Evolutionary conservation across 2,888 invertebrate genomes (phyloP).

Genomic region (Dendrolimus pini): DNA sequence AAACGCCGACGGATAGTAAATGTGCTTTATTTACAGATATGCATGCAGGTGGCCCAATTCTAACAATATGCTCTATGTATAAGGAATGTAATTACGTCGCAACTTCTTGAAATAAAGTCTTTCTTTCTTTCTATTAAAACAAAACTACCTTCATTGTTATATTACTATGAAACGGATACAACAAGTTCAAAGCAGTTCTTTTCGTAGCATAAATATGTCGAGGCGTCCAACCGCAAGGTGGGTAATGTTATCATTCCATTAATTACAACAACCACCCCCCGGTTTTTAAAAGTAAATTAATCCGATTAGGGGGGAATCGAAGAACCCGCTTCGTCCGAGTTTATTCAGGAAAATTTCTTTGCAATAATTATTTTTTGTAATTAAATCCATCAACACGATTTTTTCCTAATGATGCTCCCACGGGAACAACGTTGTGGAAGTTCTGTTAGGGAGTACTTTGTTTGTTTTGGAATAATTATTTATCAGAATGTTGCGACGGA

Average conservation of each 20-base stretch:
- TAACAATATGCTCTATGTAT: too few relatives aligned
- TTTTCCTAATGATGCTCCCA: slow-evolving; percentile 75
- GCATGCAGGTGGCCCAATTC: too few relatives aligned
- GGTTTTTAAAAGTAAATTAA: slow-evolving; percentile 76
- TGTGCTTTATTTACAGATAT: too few relatives aligned
- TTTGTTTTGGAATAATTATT: slow-evolving; percentile 30
- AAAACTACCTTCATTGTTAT: too few relatives aligned
- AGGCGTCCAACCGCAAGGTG: slow-evolving; percentile 64
- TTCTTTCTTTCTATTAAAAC: too few relatives aligned
- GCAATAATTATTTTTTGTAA: slow-evolving; percentile 77
- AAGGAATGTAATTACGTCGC: too few relatives aligned
- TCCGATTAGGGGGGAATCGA: slow-evolving; percentile 75
- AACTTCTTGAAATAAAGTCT: too few relatives aligned
- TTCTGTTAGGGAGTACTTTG: slow-evolving; percentile 33
- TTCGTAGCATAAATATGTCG: not conserved
- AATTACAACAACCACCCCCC: slow-evolving; percentile 71
- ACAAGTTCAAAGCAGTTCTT: not conserved
- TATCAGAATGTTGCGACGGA: too few relatives aligned
- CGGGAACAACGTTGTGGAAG: slow-evolving; percentile 43
- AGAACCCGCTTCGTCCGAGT: slow-evolving; percentile 73
- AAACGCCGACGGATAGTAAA: too few relatives aligned
- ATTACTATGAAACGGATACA: too few relatives aligned
- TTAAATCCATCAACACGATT: slow-evolving; percentile 78
- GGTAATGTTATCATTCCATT: slow-evolving; percentile 76
- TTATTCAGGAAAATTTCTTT: slow-evolving; percentile 74